Conservation (phyloP, 2,888 invertebrate species). For the Parthenolecanium corni region DNA sequence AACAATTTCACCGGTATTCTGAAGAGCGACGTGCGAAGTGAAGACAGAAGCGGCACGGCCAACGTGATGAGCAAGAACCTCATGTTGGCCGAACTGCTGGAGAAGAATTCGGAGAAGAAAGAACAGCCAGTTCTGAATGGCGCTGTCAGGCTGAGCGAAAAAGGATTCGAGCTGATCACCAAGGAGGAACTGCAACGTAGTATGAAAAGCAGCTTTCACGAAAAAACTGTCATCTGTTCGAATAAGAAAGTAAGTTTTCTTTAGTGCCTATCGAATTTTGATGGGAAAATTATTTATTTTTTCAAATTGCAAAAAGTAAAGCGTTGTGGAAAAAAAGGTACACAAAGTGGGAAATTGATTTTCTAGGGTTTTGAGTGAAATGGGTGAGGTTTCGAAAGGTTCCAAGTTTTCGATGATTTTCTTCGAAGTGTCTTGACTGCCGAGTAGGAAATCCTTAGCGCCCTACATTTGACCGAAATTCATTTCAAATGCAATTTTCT, state of each 20-base stretch:
- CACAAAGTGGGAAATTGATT: too few species aligned
- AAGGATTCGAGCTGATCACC: constrained; percentile 44
- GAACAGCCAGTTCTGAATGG: constrained; percentile 49
- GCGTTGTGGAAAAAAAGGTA: too few species aligned
- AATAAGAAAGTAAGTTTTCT: constrained; percentile 13
- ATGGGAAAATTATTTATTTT: too few species aligned
- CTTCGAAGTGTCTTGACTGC: too few species aligned
- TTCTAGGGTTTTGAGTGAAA: too few species aligned
- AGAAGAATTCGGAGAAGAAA: constrained; percentile 55
- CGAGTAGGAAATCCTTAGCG: too few species aligned
- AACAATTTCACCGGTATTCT: constrained; percentile 9
- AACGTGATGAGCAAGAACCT: constrained; percentile 43
- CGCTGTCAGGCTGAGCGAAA: constrained; percentile 46
- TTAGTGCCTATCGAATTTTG: too few species aligned
- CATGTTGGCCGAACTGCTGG: constrained; percentile 71
- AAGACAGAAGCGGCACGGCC: not conserved
- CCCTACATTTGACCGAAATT: too few species aligned
- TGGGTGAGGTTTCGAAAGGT: too few species aligned
- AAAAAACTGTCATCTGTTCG: constrained; percentile 24
- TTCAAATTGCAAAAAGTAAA: too few species aligned
- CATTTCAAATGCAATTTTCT: too few species aligned
- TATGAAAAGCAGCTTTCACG: not conserved
- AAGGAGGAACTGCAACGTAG: constrained; percentile 13
- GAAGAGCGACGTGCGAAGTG: constrained; percentile 5
- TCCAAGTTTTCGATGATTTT: too few species aligned